Base-by-base conservation (phyloP, 2,888 invertebrate genomes). In the Ornithoptera priamus region DNA sequence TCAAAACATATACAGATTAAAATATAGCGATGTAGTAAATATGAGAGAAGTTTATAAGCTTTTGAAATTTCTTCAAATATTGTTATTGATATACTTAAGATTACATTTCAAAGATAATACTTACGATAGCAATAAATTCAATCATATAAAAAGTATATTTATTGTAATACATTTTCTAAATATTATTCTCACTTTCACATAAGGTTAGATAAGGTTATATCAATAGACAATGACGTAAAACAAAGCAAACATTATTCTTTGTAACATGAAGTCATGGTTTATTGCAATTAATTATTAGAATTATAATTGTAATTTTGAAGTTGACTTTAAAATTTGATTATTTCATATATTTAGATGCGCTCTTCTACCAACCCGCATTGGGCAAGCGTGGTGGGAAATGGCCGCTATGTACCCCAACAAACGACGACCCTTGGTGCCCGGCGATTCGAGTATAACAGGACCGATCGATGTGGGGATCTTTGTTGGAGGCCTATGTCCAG, bases 81-180 rank as follows among this genome's bases (percentile, higher is more conserved):
- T 2, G 1, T 5, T 50, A 50, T 50, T 50, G 17, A 18, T 15
- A 50, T 18, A 15, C 17, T 50, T 50, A 18, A 0, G 18, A 50
- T 4, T 15, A 50, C 17, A 18, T 4, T 18, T 15, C 15, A 50
- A 18, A 18, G 12, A 57, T 20, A 57, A 30, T 65, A 59, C 65
- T 59, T 65, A 65, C 65, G n/a, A 22, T 59, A 8, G 24, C 50
- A 59, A 59, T 46, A 7, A 65, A n/a, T 46, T 30, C 24, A 24
- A 24, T 50, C 42, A 59, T 50, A n/a, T 59, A 59, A 12, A 65
- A 50, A 30, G 17, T 24, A 5, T 17, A 30, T 58, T 50, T 24
- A 59, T 7, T 12, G 12, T 46, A n/a, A 46, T 46, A 30, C 65
- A 65, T 65, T 22, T 58, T 46, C 18, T 42, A 24, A 24, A 62